A percentile compares a stretch with the other conserved stretches of the same genome.
These are phyloP conservation scores for Hirtodrosophila alboralis DNA, from an alignment of 2,888 invertebrate genomes.

Conservation along the genomic window DNA sequence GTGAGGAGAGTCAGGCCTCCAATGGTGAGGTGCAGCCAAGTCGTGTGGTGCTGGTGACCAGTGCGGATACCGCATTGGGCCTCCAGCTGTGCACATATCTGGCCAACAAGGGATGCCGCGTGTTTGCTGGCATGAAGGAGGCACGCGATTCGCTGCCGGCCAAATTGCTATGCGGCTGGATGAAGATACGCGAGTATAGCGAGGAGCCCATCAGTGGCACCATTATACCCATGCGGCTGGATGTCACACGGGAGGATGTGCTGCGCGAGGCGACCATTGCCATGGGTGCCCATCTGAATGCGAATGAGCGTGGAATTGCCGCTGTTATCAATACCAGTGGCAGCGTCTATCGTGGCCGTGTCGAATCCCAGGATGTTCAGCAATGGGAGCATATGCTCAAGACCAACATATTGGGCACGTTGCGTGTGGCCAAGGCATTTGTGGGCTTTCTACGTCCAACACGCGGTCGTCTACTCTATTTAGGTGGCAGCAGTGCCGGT, in stretches of 20 bases:
- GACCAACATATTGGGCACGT: slow-evolving; percentile 89
- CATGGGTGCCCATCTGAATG: slow-evolving; percentile 91
- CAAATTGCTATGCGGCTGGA: slow-evolving; percentile 87
- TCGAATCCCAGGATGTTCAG: slow-evolving; percentile 87
- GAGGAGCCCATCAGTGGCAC: slow-evolving; percentile 84
- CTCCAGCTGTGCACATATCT: slow-evolving; percentile 90
- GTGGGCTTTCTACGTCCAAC: slow-evolving; percentile 88
- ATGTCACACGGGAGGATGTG: slow-evolving; percentile 92
- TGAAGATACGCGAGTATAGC: slow-evolving; percentile 86
- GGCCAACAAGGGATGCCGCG: slow-evolving; percentile 89
- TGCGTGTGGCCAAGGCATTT: slow-evolving; percentile 91
- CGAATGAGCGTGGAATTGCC: slow-evolving; percentile 92
- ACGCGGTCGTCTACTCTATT: slow-evolving; percentile 88
- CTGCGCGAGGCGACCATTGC: slow-evolving; percentile 91
- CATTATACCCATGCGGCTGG: slow-evolving; percentile 89
- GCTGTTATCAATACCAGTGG: slow-evolving; percentile 94
- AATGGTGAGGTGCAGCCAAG: slow-evolving; percentile 84
- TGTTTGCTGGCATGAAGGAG: slow-evolving; percentile 89
- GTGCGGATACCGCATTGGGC: slow-evolving; percentile 91
- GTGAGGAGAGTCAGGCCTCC: slow-evolving; percentile 85
- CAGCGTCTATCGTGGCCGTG: slow-evolving; percentile 88
- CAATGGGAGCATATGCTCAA: slow-evolving; percentile 88
- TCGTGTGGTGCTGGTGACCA: slow-evolving; percentile 91
- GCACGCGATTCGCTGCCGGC: slow-evolving; percentile 86
- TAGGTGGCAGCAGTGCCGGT: slow-evolving; percentile 85